phyloP scores from a whole-genome alignment of 2,888 invertebrate species.

The Arge pagana region DNA sequence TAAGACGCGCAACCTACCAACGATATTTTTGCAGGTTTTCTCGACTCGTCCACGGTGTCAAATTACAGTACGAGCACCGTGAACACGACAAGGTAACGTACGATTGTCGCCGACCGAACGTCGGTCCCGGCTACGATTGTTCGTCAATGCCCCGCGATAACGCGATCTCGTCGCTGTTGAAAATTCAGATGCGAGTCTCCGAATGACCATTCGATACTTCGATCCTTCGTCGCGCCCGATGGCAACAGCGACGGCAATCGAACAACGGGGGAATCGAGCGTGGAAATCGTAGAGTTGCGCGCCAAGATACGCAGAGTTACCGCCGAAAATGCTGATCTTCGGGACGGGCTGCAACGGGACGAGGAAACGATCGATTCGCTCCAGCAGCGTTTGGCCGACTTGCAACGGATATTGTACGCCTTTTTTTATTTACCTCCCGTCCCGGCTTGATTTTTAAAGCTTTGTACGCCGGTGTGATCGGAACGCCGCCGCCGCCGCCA shows the following conservation, averaged over 20 bases:
- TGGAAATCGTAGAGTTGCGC: background rate
- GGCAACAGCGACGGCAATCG: slow-evolving; percentile 1
- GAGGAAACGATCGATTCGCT: background rate
- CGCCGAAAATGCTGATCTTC: slow-evolving; percentile 5
- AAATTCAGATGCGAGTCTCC: background rate
- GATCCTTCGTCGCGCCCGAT: slow-evolving; percentile 9
- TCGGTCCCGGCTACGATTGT: no score
- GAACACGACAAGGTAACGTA: no score
- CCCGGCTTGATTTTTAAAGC: background rate
- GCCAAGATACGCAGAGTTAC: slow-evolving; percentile 5
- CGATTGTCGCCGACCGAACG: no score
- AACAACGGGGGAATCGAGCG: background rate
- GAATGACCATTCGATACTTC: slow-evolving; percentile 2
- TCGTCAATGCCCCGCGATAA: background rate
- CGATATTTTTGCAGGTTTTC: no score
- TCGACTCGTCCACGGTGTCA: no score
- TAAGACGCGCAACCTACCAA: no score
- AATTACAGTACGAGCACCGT: no score
- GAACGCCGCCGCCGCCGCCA: no score
- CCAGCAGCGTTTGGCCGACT: background rate
- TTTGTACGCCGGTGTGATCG: background rate
- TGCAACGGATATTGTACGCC: slow-evolving; percentile 7
- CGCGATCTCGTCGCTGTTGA: background rate
- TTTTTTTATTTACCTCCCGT: background rate
- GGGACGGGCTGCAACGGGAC: slow-evolving; percentile 12